These are phyloP conservation scores for Schizopygopsis pylzovi DNA, from an alignment of 2,797 vertebrate species.

Conservation along the genomic window DNA sequence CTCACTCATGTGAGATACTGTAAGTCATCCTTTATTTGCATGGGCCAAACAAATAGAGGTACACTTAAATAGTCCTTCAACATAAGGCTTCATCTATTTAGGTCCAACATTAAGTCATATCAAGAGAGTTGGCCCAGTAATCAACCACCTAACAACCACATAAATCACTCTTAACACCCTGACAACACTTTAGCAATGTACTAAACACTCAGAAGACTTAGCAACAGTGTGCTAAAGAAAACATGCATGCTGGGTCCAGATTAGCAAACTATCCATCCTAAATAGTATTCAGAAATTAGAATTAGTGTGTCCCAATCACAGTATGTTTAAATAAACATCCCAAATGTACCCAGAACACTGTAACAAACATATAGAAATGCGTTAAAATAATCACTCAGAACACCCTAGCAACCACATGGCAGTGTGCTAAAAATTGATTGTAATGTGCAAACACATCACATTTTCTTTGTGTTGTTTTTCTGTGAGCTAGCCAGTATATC, in stretches of 20 bases:
- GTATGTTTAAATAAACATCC: neutral
- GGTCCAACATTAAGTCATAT: neutral
- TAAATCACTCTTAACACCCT: neutral
- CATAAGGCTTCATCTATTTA: neutral
- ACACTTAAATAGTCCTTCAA: neutral
- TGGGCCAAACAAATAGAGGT: neutral
- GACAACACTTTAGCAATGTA: neutral
- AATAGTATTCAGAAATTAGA: neutral
- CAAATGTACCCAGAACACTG: neutral
- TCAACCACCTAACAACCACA: neutral
- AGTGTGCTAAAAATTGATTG: neutral
- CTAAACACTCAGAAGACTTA: neutral
- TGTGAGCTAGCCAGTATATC: neutral
- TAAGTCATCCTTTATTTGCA: neutral
- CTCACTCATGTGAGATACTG: no score
- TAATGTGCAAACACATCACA: constrained; percentile 1
- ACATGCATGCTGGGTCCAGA: no score
- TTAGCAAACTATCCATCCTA: neutral
- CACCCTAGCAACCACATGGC: neutral
- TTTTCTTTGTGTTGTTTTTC: constrained; percentile 16
- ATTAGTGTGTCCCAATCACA: neutral
- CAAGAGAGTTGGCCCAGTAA: neutral
- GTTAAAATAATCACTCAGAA: neutral
- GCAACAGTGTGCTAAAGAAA: neutral
- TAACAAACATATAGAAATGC: neutral